Evolutionary conservation across 2,888 invertebrate genomes (phyloP), one percentile per base, ranked within the genome.

Genomic region (Agriopis aurantiaria): DNA sequence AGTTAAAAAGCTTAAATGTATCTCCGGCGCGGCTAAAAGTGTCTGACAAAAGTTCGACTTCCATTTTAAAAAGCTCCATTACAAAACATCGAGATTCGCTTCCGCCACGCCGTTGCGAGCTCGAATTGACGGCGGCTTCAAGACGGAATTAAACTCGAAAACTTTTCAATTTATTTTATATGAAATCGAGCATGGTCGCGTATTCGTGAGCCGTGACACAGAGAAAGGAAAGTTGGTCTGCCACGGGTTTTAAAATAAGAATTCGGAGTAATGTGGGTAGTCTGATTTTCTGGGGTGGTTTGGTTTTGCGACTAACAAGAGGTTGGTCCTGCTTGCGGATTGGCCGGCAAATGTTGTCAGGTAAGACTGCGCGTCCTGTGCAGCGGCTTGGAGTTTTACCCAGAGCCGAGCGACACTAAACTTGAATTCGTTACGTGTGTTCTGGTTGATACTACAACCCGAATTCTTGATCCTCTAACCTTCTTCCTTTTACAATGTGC

Each of bases 1-100:
- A 94, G 94, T 94, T 94, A 93, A 93, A 94, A 93, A 93, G 94
- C 93, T 93, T 94, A 94, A 94, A 94, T 93, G 94, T 94, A 93
- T 93, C 92, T 92, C 92, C 87, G 90, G 90, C 91, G 90, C 91
- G 92, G 93, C 94, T 93, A 93, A 93, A 93, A 94, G 94, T 93
- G 92, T 93, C 93, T 93, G 93, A 94, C 94, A 93, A 93, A 94
- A 93, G 93, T 94, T 94, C 93, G 93, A 92, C 91, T 93, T 91
- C 91, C 93, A 93, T 94, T 94, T 93, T 94, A 94, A 94, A 94
- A 93, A 94, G 94, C 93, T 93, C 93, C 93, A 94, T 93, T 93
- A 93, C 93, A 93, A 93, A 94, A 94, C 94, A 94, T 94, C 91
- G 93, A 90, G 94, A 93, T 91, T 92, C 92, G 91, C 89, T 93